Evolutionary conservation across 1,140 invertebrate species (phyloP).

Genomic region (Eupeodes corollae): DNA sequence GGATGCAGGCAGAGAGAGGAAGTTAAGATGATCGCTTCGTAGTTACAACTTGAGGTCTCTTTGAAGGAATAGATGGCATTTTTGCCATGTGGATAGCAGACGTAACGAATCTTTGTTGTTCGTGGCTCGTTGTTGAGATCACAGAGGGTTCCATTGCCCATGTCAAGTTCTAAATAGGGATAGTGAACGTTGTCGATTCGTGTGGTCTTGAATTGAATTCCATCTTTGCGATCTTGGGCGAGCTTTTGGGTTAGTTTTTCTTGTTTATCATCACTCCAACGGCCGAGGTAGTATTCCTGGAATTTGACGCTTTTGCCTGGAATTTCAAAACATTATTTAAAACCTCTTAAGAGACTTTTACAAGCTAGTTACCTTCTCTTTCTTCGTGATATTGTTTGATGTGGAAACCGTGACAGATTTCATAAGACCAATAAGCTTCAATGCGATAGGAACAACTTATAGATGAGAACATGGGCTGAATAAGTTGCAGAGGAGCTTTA

Average conservation of each 20-base stretch:
- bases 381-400: slow-evolving; percentile 93
- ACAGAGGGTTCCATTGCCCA: slow-evolving; percentile 77
- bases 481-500: slow-evolving; percentile 56
- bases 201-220: slow-evolving; percentile 44
- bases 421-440: slow-evolving; percentile 95
- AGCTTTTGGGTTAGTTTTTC: slow-evolving; percentile 38
- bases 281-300: slow-evolving; percentile 73
- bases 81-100: slow-evolving; percentile 74
- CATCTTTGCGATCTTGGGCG: slow-evolving; percentile 38
- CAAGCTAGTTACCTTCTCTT: slow-evolving; percentile 51
- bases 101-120: slow-evolving; percentile 66
- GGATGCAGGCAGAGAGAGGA: slow-evolving; percentile 79
- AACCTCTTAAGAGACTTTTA: neutral
- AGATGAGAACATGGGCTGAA: slow-evolving; percentile 63
- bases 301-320: slow-evolving; percentile 59
- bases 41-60: slow-evolving; percentile 88
- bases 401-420: slow-evolving; percentile 85
- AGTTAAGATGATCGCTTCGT: slow-evolving; percentile 80
- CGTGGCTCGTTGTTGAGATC: slow-evolving; percentile 78
- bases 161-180: slow-evolving; percentile 71
- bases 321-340: slow-evolving; percentile 10
- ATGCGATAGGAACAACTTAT: slow-evolving; percentile 73
- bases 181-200: slow-evolving; percentile 78
- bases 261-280: slow-evolving; percentile 54
- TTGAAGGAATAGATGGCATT: slow-evolving; percentile 89